Percentiles rank a stretch among this genome's conserved stretches.
These are phyloP conservation scores for Drosophila pullipes DNA, from an alignment of 2,888 invertebrate species.

Conservation along the genomic window DNA sequence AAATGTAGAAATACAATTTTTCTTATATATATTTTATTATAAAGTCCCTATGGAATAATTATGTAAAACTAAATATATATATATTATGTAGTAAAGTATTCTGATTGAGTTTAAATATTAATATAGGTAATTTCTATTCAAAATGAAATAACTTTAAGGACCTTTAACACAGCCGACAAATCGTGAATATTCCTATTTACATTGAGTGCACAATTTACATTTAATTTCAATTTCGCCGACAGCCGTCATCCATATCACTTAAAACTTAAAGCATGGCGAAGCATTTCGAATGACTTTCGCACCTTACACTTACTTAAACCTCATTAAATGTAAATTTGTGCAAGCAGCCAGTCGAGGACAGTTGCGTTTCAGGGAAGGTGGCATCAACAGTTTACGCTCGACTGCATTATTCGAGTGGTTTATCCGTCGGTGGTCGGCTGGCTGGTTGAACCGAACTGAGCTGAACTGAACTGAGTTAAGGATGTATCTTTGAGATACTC, in stretches of 20 bases:
- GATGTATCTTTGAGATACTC: slow-evolving; percentile 52
- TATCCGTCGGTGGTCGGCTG: slow-evolving; percentile 30
- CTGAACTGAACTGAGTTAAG: slow-evolving; percentile 14
- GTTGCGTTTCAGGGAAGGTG: slow-evolving; percentile 13
- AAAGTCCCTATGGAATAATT: neutral
- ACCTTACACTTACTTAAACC: slow-evolving; percentile 68
- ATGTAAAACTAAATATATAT: neutral
- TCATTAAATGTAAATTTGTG: slow-evolving; percentile 77
- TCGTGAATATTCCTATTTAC: neutral
- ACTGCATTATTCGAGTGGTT: slow-evolving; percentile 70
- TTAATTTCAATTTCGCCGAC: slow-evolving; percentile 43
- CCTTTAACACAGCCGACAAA: neutral
- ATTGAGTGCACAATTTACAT: slow-evolving; percentile 45
- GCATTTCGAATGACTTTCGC: slow-evolving; percentile 49
- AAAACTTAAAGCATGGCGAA: slow-evolving; percentile 33
- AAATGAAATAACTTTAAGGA: slow-evolving; percentile 1
- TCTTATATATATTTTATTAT: no score
- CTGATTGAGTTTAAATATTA: neutral
- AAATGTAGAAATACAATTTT: neutral
- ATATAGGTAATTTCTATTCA: neutral
- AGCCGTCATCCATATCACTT: slow-evolving; percentile 29
- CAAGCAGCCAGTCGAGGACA: slow-evolving; percentile 39
- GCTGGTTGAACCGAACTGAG: slow-evolving; percentile 17
- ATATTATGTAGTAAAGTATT: neutral
- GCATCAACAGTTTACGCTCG: slow-evolving; percentile 70